These are phyloP conservation scores for Kryphioiulus occultus DNA, from an alignment of 2,888 invertebrate genomes.

Conservation along the genomic window DNA sequence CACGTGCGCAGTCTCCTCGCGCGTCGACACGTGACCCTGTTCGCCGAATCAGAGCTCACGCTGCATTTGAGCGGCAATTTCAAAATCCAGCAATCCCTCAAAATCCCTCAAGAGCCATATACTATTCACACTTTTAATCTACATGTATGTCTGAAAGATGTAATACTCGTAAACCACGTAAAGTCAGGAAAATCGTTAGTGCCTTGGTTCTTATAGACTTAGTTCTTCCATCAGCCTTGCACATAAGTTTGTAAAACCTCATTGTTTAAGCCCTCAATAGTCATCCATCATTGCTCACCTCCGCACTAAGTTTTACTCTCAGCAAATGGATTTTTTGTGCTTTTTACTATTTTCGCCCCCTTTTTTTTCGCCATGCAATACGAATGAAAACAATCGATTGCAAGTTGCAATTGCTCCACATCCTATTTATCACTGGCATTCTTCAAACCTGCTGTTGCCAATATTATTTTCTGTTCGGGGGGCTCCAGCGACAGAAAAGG, in stretches of 20 bases:
- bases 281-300: neutral
- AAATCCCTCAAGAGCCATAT: too few species aligned
- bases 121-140: too few species aligned
- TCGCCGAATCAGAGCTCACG: too few species aligned
- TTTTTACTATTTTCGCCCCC: neutral
- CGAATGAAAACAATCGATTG: constrained; percentile 17
- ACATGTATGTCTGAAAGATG: too few species aligned
- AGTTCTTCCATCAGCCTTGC: neutral
- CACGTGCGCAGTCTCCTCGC: too few species aligned
- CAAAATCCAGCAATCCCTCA: too few species aligned
- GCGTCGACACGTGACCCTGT: too few species aligned
- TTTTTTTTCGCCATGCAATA: neutral
- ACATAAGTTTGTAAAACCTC: neutral
- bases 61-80: too few species aligned
- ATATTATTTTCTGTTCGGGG: constrained; percentile 3
- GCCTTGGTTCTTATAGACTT: too few species aligned
- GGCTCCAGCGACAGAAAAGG: neutral
- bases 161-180: too few species aligned
- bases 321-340: constrained; percentile 23
- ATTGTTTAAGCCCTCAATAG: neutral
- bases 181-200: too few species aligned
- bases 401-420: constrained; percentile 3
- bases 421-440: constrained; percentile 17
- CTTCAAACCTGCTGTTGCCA: constrained; percentile 23
- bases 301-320: neutral